Base-by-base conservation (phyloP, 1,140 invertebrate species). In the Drosophila punjabiensis region DNA sequence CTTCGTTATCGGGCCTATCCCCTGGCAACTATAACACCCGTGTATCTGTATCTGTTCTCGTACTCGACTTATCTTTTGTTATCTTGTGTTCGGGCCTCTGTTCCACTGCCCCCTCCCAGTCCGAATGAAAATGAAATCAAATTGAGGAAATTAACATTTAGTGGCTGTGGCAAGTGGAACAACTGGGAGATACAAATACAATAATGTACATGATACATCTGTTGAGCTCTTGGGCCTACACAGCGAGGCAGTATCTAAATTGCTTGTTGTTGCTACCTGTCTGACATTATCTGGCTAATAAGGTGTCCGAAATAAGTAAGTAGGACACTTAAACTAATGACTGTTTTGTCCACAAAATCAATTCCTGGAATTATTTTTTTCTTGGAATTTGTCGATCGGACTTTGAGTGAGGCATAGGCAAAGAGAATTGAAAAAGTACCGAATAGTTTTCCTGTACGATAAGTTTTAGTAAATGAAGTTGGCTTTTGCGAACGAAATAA, bases 91-190 rank as follows among this genome's bases (percentile, higher is more conserved):
- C 14, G 16, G 62, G 45, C 70, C 70, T 50, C 45, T 28, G 11
- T 35, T 53, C 10, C 43, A 59, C 35, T 33, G 71, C 33, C 41
- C 64, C 43, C 32, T 45, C 20, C 41, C 55, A 53, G 59, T 59
- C 81, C 60, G 59, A 76, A 68, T 81, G 77, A 70, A 71, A 84
- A 81, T 65, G 52, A 85, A 76, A 67, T 76, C 62, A 86, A 89
- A 89, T 89, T 89, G 86, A 89, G 86, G 86, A 89, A 89, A 89
- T 90, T 76, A 82, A 77, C 86, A 81, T 90, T 89, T 89, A 89
- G 78, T 48, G 67, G 45, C 63, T 63, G 66, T 59, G 48, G 61
- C 77, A 73, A 65, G 63, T 80, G 62, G 78, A 71, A 80, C 78
- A 74, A 80, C 63, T 65, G 58, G 13, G 37, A 79, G 47, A 73